Base-by-base conservation (phyloP, 2,888 invertebrate species). In the Xylota sylvarum region DNA sequence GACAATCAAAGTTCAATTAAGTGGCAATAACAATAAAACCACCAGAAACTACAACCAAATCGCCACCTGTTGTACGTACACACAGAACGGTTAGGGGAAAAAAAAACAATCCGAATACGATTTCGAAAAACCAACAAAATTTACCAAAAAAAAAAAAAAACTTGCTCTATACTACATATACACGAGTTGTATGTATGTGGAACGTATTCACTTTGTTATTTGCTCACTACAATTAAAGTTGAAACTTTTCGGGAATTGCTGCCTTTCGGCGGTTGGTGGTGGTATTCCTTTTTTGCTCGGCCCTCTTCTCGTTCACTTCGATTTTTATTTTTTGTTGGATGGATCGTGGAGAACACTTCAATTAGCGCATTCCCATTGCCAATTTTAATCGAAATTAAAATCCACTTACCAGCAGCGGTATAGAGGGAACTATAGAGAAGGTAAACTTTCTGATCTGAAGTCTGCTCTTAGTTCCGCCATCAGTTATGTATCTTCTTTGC, bases 321-420 rank as follows among this genome's bases (percentile, higher is more conserved):
- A 23, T 43, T 35, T 46, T 14, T 23, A 3, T 23, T 17, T 58
- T 5, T 37, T 10, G 3, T 37, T 37, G 3, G 14, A 14, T n/a
- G 9, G 19, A 58, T 52, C 40, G 40, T 43, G 62, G 12, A 80
- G 62, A 4, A 14, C 67, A 52, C 67, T 84, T 80, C 80, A 84
- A 84, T 80, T 80, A 84, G 74, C 72, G 62, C 43, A 65, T 80
- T 70, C 64, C 64, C 55, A 74, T 80, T 74, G 69, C 55, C 74
- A 80, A 70, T 84, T 84, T 74, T 30, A 70, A 80, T 80, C 69
- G 73, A 79, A 80, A 79, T 84, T 84, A 79, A 84, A 74, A 69
- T 74, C 73, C 73, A 74, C 62, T 84, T 79, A 79, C 40, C 32
- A 3, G 37, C 17, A n/a, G 52, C 40, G 46, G 23, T 50, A 9